A percentile compares a stretch with the other conserved stretches of the same genome.
Conservation (phyloP, 2,888 invertebrate genomes). For the Subacronicta megacephala region DNA sequence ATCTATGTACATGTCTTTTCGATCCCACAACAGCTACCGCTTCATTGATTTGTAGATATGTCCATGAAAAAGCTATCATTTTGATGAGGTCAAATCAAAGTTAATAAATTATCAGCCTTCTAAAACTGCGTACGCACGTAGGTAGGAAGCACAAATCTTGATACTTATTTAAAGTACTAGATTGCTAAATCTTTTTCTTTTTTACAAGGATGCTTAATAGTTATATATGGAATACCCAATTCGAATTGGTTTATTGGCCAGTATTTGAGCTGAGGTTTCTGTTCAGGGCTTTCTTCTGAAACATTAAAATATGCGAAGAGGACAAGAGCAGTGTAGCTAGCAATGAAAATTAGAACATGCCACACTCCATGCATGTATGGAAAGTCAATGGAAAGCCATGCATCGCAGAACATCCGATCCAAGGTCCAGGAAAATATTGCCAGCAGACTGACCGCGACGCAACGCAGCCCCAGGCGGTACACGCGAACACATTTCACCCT, state of each 20-base stretch:
- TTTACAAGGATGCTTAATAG: conserved; percentile 90
- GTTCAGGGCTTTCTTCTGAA: conserved; percentile 92
- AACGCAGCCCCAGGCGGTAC: conserved; percentile 92
- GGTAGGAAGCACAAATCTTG: conserved; percentile 8
- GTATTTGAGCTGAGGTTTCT: conserved; percentile 92
- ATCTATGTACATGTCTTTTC: no score
- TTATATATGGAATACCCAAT: conserved; percentile 93
- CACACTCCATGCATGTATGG: conserved; percentile 95
- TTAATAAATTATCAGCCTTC: conserved; percentile 46
- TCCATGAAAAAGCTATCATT: conserved; percentile 6
- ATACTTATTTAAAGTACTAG: conserved; percentile 60
- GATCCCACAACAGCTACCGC: background rate
- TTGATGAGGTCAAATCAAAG: conserved; percentile 14
- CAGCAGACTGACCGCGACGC: conserved; percentile 91
- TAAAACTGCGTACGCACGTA: conserved; percentile 19
- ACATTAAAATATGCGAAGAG: conserved; percentile 95
- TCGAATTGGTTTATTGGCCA: conserved; percentile 95
- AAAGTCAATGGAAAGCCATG: conserved; percentile 94
- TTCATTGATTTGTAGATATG: background rate
- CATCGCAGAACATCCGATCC: conserved; percentile 94
- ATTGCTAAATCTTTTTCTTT: conserved; percentile 83
- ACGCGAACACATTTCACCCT: conserved; percentile 91
- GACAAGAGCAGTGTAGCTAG: conserved; percentile 93
- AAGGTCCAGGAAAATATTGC: conserved; percentile 94
- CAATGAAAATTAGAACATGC: conserved; percentile 95